Conservation (phyloP, 2,888 invertebrate genomes). For the Hirudinaria manillensis region DNA sequence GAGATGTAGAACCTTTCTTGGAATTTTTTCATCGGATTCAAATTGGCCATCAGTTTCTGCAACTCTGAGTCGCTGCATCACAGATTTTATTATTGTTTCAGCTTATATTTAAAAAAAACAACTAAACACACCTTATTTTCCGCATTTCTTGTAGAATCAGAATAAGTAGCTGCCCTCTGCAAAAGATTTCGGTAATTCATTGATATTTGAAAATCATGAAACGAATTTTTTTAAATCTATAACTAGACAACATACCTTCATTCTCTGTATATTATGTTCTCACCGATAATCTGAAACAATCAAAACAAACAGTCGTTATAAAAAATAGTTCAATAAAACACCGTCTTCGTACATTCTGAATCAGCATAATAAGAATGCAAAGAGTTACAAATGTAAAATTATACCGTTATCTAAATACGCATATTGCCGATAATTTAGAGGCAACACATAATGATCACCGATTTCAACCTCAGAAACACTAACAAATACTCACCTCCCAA, state of each 20-base stretch:
- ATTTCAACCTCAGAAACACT: too few relatives aligned
- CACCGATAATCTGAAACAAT: too few relatives aligned
- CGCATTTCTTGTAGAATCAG: not conserved
- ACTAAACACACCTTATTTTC: not conserved
- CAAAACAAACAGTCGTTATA: too few relatives aligned
- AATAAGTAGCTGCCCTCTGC: conserved; percentile 7
- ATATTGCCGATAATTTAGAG: too few relatives aligned
- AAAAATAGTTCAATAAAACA: too few relatives aligned
- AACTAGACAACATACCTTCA: too few relatives aligned
- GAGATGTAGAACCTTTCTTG: conserved; percentile 24
- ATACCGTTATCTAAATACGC: too few relatives aligned
- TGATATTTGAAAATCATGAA: not conserved
- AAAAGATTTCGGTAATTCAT: not conserved
- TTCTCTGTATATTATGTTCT: too few relatives aligned
- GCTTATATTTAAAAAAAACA: not conserved
- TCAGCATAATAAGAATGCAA: too few relatives aligned
- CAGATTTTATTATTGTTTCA: not conserved
- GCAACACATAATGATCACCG: too few relatives aligned
- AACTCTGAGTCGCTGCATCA: not conserved
- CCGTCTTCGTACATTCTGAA: too few relatives aligned
- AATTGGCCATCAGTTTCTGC: not conserved
- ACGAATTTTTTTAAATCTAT: not conserved
- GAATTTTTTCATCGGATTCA: not conserved
- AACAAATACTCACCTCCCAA: not conserved
- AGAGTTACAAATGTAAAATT: too few relatives aligned